Conservation (phyloP, 1,140 invertebrate species). For the honey bee (Apis mellifera) region Amel_HAv3.1 CM009939.2:3302001-3302500, state of each 20-base stretch:
- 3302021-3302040: not conserved
- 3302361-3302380: not conserved
- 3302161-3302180: too few relatives aligned
- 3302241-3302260: too few relatives aligned
- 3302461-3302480: slow-evolving; percentile 29
- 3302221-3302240: too few relatives aligned
- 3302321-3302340: not conserved
- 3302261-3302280: too few relatives aligned
- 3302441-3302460: slow-evolving; percentile 13
- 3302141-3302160: not conserved
- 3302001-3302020: too few relatives aligned
- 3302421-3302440: slow-evolving; percentile 23
- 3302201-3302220: not conserved
- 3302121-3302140: not conserved
- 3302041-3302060: not conserved
- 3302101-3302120: not conserved
- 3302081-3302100: not conserved
- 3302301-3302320: not conserved
- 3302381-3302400: not conserved
- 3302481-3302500: slow-evolving; percentile 33
- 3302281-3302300: too few relatives aligned
- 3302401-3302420: slow-evolving; percentile 19
- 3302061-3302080: not conserved
- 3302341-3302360: not conserved
- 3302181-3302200: not conserved